Evolutionary conservation across 2,888 invertebrate species (phyloP).

Genomic region (Pristionchus mayeri): DNA sequence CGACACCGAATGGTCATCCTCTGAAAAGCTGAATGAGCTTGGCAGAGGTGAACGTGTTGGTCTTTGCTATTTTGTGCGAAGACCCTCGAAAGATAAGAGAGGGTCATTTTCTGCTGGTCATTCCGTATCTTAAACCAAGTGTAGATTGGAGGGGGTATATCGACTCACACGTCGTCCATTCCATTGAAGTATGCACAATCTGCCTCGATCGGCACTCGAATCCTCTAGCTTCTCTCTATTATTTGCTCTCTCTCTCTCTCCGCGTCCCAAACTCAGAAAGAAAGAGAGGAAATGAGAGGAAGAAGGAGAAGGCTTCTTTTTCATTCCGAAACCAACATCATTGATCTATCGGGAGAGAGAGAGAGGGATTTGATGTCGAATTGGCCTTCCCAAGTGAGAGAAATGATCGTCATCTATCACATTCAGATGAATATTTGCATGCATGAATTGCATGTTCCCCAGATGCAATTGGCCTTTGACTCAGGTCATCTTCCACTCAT

Average conservation of each 20-base stretch:
- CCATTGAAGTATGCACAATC: neutral
- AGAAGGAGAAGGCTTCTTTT: slow-evolving; percentile 8
- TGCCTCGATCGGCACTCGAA: neutral
- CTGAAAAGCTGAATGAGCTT: neutral
- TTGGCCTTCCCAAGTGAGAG: too few species aligned
- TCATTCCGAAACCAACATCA: neutral
- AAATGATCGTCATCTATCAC: too few species aligned
- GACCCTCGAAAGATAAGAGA: too few species aligned
- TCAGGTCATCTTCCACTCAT: neutral
- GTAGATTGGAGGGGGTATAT: too few species aligned
- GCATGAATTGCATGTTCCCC: too few species aligned
- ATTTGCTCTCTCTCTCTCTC: neutral
- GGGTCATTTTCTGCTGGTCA: too few species aligned
- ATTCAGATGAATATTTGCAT: too few species aligned
- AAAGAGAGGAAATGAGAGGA: slow-evolving; percentile 3
- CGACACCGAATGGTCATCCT: slow-evolving; percentile 19
- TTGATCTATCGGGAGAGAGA: neutral
- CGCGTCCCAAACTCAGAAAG: slow-evolving; percentile 16
- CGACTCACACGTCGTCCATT: too few species aligned
- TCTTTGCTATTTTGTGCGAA: neutral
- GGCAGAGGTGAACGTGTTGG: neutral
- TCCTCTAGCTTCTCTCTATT: slow-evolving; percentile 34
- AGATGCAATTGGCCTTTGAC: too few species aligned
- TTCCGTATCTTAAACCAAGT: too few species aligned
- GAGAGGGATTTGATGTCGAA: too few species aligned